Conservation (phyloP, 2,113 vertebrate species). For the Dolichotis patagonum region DNA sequence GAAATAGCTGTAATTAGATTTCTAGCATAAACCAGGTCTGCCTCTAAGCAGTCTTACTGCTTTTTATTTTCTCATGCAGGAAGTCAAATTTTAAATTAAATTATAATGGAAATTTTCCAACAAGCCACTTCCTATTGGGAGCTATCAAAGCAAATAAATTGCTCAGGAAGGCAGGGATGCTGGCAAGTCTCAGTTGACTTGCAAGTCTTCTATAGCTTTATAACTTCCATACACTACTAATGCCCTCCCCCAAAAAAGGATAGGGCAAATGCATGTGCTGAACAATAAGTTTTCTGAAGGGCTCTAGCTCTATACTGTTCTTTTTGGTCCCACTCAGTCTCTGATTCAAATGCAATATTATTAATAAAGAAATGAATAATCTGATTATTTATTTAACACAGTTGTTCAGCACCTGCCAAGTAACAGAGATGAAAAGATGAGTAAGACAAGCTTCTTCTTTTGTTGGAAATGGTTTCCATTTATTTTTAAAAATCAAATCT, state of each 20-base stretch:
- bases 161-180: not conserved
- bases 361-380: not conserved
- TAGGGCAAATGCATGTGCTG: accelerated
- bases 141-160: constrained; percentile 8
- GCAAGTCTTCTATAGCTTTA: not conserved
- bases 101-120: constrained; percentile 22
- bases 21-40: constrained; percentile 19
- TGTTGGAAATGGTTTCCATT: not conserved
- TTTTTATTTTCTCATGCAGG: not conserved
- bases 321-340: not conserved
- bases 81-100: constrained; percentile 69
- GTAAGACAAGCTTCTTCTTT: not conserved
- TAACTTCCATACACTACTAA: not conserved
- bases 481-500: not conserved
- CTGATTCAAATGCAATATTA: not conserved
- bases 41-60: not conserved
- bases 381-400: not conserved
- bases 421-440: not conserved
- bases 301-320: not conserved
- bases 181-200: not conserved
- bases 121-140: not conserved
- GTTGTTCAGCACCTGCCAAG: not conserved
- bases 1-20: constrained; percentile 31
- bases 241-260: not conserved
- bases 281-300: not conserved